These are phyloP conservation scores for Oxyteleia sp. DNA, from an alignment of 2,888 invertebrate genomes.

Conservation along the genomic window DNA sequence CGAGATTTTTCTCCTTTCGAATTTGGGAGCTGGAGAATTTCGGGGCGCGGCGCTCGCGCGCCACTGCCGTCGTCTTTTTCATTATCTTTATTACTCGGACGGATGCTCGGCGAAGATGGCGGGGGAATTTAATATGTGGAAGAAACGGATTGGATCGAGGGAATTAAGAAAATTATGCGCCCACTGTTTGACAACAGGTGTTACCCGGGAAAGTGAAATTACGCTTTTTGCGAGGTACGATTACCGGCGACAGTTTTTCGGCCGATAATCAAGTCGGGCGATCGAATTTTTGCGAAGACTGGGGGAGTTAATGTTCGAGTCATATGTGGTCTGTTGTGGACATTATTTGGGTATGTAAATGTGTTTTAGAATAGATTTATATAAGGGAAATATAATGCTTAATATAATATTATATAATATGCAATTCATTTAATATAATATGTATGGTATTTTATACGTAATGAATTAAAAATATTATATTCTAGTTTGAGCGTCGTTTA, in stretches of 20 bases:
- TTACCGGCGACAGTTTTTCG: not conserved
- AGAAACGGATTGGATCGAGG: constrained; percentile 19
- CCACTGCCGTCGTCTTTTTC: constrained; percentile 7
- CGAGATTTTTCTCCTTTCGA: constrained; percentile 65
- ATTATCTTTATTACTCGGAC: constrained; percentile 53
- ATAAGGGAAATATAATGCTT: too few relatives aligned
- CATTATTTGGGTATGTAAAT: too few relatives aligned
- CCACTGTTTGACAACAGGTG: constrained; percentile 42
- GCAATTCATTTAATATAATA: too few relatives aligned
- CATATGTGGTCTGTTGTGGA: too few relatives aligned
- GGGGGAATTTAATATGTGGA: constrained; percentile 47
- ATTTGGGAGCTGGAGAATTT: constrained; percentile 50
- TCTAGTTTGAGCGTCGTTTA: too few relatives aligned
- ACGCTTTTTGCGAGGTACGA: constrained; percentile 10
- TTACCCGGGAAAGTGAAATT: constrained; percentile 14
- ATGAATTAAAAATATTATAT: too few relatives aligned
- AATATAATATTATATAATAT: too few relatives aligned
- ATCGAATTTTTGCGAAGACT: too few relatives aligned
- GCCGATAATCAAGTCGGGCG: not conserved
- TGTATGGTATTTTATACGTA: too few relatives aligned
- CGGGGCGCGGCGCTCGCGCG: constrained; percentile 1
- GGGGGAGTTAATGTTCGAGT: too few relatives aligned
- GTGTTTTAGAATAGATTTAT: too few relatives aligned
- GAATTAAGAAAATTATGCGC: constrained; percentile 45
- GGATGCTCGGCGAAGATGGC: not conserved